These are phyloP conservation scores for Eurytoma californica DNA, from an alignment of 2,888 invertebrate genomes.

Conservation along the genomic window DNA sequence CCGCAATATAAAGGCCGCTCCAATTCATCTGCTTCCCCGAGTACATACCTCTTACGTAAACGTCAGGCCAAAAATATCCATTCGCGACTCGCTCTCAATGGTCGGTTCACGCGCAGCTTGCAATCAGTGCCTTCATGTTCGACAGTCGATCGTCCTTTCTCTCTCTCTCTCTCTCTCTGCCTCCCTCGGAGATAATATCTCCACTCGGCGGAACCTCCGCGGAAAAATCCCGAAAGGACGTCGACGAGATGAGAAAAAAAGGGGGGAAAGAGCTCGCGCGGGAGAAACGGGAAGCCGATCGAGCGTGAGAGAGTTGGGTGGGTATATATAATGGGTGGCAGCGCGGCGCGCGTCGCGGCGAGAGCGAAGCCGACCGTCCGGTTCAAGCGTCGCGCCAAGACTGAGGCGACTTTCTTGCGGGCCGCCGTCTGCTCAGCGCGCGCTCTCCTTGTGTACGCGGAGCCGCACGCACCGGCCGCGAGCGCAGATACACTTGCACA, in stretches of 20 bases:
- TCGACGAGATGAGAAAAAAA: not conserved
- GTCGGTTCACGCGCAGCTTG: constrained; percentile 1
- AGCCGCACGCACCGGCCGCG: not conserved
- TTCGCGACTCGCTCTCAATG: constrained; percentile 13
- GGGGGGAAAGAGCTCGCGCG: not conserved
- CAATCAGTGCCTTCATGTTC: constrained; percentile 26
- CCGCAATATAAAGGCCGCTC: not conserved
- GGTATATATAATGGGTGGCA: not conserved
- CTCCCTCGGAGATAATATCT: not conserved
- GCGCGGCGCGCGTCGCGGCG: no score
- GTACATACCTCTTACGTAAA: constrained; percentile 59
- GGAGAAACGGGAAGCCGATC: not conserved
- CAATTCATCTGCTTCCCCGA: not conserved
- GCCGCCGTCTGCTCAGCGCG: constrained; percentile 14
- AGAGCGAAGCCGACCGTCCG: constrained; percentile 35
- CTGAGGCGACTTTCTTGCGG: constrained; percentile 48
- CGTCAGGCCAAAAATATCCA: constrained; percentile 58
- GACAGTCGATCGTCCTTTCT: not conserved
- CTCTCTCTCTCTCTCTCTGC: not conserved
- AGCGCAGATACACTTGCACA: not conserved
- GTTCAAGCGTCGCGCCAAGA: constrained; percentile 51
- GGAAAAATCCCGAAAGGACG: no score
- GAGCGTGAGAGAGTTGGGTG: not conserved
- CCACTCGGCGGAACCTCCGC: not conserved
- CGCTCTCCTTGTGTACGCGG: not conserved